Evolutionary conservation across 2,797 vertebrate genomes (phyloP).

Genomic region (Liasis olivaceus): DNA sequence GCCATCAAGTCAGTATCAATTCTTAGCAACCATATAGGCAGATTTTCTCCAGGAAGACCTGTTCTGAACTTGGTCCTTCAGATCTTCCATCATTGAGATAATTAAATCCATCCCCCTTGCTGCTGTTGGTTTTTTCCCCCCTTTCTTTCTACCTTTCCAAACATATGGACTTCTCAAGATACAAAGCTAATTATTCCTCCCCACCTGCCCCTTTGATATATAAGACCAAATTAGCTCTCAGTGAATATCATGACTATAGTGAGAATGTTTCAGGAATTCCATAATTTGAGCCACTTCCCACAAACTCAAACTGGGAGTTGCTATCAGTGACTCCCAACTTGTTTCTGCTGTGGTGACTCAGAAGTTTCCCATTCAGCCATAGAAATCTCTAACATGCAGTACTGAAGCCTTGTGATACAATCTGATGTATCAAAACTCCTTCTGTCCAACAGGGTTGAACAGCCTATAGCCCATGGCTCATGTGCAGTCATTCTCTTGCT

Average conservation of each 20-base stretch:
- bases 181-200: not conserved
- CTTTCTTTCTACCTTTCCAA: not conserved
- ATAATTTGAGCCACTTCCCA: not conserved
- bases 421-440: not conserved
- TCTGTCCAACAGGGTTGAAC: not conserved
- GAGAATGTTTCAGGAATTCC: not conserved
- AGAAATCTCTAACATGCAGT: not conserved
- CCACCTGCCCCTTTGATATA: not conserved
- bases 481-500: not conserved
- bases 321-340: not conserved
- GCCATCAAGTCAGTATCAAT: not conserved
- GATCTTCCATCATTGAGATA: not conserved
- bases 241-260: not conserved
- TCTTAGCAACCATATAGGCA: not conserved
- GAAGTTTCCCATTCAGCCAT: not conserved
- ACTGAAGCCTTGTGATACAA: no score
- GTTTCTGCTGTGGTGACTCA: not conserved
- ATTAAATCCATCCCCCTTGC: not conserved
- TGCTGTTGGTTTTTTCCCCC: not conserved
- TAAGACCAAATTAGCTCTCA: not conserved
- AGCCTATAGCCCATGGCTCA: not conserved
- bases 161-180: not conserved
- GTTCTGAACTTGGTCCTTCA: not conserved
- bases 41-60: not conserved
- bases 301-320: not conserved